Percentiles rank a stretch among this genome's conserved stretches.
phyloP scores from a whole-genome alignment of 2,113 vertebrate species.

The Redunca redunca region DNA sequence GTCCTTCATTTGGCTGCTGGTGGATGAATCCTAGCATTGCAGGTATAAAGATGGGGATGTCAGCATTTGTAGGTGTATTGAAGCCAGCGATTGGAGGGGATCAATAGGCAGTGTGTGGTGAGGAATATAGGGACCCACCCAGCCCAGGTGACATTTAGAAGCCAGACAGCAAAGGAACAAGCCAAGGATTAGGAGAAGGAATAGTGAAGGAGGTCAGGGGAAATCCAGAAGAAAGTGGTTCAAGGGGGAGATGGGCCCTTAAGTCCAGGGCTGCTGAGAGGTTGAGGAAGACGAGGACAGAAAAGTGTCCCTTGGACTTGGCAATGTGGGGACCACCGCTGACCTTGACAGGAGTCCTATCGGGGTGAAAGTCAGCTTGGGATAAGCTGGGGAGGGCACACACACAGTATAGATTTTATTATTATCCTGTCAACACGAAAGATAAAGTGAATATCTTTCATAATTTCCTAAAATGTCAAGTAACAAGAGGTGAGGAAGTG shows the following conservation, averaged over 20 bases:
- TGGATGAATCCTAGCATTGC: background rate
- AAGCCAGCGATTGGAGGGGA: background rate
- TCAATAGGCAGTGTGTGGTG: background rate
- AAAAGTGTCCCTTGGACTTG: background rate
- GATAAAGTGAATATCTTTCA: background rate
- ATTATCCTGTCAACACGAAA: background rate
- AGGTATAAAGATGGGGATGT: background rate
- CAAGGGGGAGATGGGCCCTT: background rate
- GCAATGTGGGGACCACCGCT: background rate
- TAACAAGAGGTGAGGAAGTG: background rate
- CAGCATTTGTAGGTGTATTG: background rate
- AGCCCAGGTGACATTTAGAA: background rate
- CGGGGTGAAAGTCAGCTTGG: background rate
- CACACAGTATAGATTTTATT: background rate
- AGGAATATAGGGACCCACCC: background rate
- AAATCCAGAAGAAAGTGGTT: background rate
- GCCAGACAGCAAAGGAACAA: background rate
- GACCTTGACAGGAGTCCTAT: background rate
- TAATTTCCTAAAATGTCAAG: background rate
- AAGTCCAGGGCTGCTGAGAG: background rate
- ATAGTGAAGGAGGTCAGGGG: background rate
- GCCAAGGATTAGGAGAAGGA: background rate
- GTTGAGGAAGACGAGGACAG: background rate
- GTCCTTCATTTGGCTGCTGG: background rate
- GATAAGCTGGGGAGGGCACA: background rate